These are phyloP conservation scores for Varanus salvator DNA, from an alignment of 2,113 vertebrate species.

Conservation along the genomic window DNA sequence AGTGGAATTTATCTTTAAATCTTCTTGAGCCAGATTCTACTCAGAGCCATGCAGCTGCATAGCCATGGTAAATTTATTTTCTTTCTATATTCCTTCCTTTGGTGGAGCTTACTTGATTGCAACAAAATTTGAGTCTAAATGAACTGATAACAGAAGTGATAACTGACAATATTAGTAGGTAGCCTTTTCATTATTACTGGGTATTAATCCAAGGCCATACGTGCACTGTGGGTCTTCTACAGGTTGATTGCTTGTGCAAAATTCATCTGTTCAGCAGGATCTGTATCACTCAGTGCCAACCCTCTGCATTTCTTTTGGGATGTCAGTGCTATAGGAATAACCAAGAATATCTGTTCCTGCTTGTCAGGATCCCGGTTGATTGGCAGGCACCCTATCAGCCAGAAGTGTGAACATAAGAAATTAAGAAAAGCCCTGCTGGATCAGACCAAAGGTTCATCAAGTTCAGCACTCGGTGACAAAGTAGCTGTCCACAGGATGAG, in stretches of 20 bases:
- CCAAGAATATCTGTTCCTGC: not conserved
- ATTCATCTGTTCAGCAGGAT: not conserved
- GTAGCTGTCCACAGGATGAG: too few relatives aligned
- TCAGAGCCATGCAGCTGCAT: slow-evolving; percentile 39
- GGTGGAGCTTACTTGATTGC: slow-evolving; percentile 42
- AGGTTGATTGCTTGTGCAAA: not conserved
- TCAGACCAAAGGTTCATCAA: too few relatives aligned
- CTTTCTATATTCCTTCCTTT: slow-evolving; percentile 47
- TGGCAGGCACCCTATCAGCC: not conserved
- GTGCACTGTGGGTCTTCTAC: not conserved
- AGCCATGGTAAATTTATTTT: slow-evolving; percentile 50
- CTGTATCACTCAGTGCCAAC: not conserved
- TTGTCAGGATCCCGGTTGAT: not conserved
- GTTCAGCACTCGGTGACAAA: too few relatives aligned
- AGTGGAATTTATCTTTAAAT: slow-evolving; percentile 49
- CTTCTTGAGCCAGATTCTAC: slow-evolving; percentile 52
- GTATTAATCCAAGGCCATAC: not conserved
- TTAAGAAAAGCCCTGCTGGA: too few relatives aligned
- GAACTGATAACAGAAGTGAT: slow-evolving; percentile 33
- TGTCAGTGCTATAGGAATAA: not conserved
- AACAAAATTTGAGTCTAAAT: slow-evolving; percentile 2
- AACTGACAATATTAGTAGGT: not conserved
- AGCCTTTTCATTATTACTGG: slow-evolving; percentile 7
- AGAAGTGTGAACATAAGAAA: not conserved
- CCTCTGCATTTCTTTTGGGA: not conserved